Evolutionary conservation across 2,797 vertebrate genomes (phyloP).

Genomic region (Bradypus variegatus): DNA sequence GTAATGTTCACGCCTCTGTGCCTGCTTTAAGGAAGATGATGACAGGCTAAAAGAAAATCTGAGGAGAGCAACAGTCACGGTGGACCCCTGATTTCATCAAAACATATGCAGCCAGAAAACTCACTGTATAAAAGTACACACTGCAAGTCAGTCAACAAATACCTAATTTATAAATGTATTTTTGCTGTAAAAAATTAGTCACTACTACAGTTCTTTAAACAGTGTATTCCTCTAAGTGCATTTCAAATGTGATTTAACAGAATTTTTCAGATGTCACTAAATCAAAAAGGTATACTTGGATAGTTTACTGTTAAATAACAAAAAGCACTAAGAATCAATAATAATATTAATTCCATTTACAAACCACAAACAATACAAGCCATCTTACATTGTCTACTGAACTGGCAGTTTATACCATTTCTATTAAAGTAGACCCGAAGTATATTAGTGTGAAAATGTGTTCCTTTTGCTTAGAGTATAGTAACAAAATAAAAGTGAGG

Average conservation of each 20-base stretch:
- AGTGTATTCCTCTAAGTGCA: not conserved
- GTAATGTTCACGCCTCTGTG: not conserved
- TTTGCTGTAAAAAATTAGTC: conserved; percentile 12
- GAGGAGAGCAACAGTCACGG: not conserved
- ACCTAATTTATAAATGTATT: not conserved
- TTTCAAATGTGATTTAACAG: not conserved
- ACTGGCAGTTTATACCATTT: not conserved
- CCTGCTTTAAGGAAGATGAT: not conserved
- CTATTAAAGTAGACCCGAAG: not conserved
- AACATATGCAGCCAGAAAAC: not conserved
- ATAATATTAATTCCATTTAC: not conserved
- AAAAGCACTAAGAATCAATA: conserved; percentile 1
- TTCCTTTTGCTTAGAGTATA: not conserved
- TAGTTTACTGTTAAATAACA: not conserved
- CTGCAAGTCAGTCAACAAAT: not conserved
- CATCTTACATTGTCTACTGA: not conserved
- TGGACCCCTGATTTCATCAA: not conserved
- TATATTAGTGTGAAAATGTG: not conserved
- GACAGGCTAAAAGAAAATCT: not conserved
- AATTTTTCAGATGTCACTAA: not conserved
- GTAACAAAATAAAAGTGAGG: not conserved
- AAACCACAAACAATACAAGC: not conserved
- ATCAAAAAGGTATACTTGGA: not conserved
- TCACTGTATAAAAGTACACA: not conserved
- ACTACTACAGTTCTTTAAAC: conserved; percentile 27